Evolutionary conservation across 2,888 invertebrate genomes (phyloP).

Genomic region (Lithophane ornitopus): DNA sequence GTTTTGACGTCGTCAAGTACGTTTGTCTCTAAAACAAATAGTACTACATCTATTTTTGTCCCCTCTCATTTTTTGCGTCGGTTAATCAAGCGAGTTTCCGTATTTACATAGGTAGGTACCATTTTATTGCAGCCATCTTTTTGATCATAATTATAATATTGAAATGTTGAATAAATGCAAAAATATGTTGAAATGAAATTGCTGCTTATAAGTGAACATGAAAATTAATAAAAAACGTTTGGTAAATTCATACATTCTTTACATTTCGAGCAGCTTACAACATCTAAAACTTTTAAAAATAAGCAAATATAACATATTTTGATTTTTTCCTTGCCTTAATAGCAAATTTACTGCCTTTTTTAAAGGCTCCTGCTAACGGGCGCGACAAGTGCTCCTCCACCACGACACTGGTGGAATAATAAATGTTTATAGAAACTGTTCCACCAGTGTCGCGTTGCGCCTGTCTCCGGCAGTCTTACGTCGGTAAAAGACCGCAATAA

Average conservation of each 20-base stretch:
- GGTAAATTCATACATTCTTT: too few relatives aligned
- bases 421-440: not conserved
- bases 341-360: not conserved
- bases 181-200: not conserved
- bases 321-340: too few relatives aligned
- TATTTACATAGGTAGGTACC: not conserved
- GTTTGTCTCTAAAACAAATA: constrained; percentile 34
- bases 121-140: not conserved
- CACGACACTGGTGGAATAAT: too few relatives aligned
- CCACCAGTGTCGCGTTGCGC: not conserved
- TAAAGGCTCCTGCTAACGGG: not conserved
- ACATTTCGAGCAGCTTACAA: not conserved
- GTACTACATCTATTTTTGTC: constrained; percentile 22
- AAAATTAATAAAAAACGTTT: not conserved
- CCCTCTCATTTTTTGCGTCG: constrained; percentile 22
- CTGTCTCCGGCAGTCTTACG: not conserved
- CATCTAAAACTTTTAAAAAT: too few relatives aligned
- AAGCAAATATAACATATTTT: too few relatives aligned
- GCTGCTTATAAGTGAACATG: too few relatives aligned
- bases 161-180: too few relatives aligned
- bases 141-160: not conserved
- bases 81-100: constrained; percentile 27
- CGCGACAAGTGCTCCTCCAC: too few relatives aligned
- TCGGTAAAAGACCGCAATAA: not conserved
- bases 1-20: constrained; percentile 17